Percentiles rank a stretch among this genome's conserved stretches.
phyloP scores from a whole-genome alignment of 2,113 vertebrate genomes.

The Rhinogobius similis region DNA sequence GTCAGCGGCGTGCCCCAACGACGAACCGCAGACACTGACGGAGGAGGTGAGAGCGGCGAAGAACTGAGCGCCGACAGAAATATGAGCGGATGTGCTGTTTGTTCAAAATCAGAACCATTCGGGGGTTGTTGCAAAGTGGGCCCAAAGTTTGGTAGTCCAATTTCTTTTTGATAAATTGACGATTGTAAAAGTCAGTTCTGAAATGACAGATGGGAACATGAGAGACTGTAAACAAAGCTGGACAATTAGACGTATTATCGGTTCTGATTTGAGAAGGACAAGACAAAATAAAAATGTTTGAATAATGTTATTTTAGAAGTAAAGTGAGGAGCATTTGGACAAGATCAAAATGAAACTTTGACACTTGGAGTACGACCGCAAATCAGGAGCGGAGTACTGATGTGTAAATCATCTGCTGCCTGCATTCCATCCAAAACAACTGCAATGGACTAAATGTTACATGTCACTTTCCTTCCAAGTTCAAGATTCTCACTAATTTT shows the following conservation, averaged over 20 bases:
- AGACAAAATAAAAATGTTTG: neutral
- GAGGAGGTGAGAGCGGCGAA: constrained; percentile 17
- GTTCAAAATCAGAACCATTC: constrained; percentile 13
- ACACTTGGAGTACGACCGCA: neutral
- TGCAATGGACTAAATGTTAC: neutral
- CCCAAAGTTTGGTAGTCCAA: neutral
- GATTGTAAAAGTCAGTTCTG: neutral
- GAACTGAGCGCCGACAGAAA: constrained; percentile 5
- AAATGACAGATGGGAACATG: neutral
- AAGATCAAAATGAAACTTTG: constrained; percentile 5
- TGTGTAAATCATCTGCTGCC: constrained; percentile 1
- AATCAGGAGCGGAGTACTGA: neutral
- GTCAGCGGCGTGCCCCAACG: constrained; percentile 22
- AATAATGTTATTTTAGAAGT: neutral
- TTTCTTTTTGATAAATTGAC: neutral
- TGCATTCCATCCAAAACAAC: neutral
- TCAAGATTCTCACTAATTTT: neutral
- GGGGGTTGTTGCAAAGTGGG: neutral
- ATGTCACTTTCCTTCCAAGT: neutral
- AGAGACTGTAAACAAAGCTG: constrained; percentile 22
- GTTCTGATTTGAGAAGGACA: constrained; percentile 9
- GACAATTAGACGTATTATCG: constrained; percentile 16
- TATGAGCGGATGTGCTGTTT: constrained; percentile 9
- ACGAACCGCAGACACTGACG: constrained; percentile 30
- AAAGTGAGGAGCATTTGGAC: constrained; percentile 1